A percentile compares a stretch with the other conserved stretches of the same genome.
These are phyloP conservation scores for Hyposoter dolosus DNA, from an alignment of 2,888 invertebrate species.

Conservation along the genomic window DNA sequence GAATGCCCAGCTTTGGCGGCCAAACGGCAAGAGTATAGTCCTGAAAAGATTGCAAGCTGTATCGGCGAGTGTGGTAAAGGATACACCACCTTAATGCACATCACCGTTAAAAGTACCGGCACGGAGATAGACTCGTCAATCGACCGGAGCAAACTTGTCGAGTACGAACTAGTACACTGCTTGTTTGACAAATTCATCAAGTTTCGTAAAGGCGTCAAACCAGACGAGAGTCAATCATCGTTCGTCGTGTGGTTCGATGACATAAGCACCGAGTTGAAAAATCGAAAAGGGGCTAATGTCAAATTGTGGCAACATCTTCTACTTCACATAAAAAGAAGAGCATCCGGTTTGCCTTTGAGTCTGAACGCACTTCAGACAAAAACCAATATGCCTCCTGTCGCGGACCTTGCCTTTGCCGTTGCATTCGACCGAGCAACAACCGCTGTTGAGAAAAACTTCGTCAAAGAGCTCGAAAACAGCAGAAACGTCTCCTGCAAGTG, in stretches of 20 bases:
- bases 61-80: neutral
- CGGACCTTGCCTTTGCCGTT: neutral
- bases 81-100: neutral
- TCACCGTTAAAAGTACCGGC: neutral
- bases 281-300: neutral
- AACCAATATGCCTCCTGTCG: neutral
- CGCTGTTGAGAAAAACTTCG: neutral
- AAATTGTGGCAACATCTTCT: constrained; percentile 1
- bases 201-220: neutral
- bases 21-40: neutral
- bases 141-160: neutral
- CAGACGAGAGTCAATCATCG: neutral
- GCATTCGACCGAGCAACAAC: constrained; percentile 1
- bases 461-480: neutral
- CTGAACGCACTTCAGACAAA: neutral
- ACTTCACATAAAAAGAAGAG: neutral
- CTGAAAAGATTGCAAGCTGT: neutral
- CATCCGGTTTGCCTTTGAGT: neutral
- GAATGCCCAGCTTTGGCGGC: neutral
- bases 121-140: neutral
- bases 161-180: neutral
- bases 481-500: neutral
- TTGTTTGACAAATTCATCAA: neutral
- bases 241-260: neutral
- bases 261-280: neutral